These are phyloP conservation scores for Drosophila niveifrons DNA, from an alignment of 2,888 invertebrate genomes.

Conservation along the genomic window DNA sequence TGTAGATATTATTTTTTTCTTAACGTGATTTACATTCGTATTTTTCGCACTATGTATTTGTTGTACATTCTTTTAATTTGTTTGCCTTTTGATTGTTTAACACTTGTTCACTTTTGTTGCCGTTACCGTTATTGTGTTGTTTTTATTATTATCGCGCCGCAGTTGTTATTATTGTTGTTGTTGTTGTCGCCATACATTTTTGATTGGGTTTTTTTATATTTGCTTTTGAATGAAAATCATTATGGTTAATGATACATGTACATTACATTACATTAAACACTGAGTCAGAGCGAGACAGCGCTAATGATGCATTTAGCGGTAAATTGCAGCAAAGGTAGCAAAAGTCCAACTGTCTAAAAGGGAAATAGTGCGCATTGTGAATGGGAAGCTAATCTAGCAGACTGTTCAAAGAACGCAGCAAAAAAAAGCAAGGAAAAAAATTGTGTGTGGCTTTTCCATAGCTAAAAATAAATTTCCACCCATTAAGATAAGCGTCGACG, in stretches of 20 bases:
- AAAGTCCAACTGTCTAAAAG: constrained; percentile 1
- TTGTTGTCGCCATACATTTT: constrained; percentile 48
- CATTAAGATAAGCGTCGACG: not conserved
- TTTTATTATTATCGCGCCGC: constrained; percentile 55
- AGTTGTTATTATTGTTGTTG: constrained; percentile 37
- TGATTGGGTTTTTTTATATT: constrained; percentile 38
- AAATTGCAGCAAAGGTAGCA: constrained; percentile 43
- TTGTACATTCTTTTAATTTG: constrained; percentile 54
- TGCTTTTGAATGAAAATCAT: constrained; percentile 49
- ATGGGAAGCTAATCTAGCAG: not conserved
- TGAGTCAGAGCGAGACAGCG: constrained; percentile 35
- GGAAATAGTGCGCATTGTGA: not conserved
- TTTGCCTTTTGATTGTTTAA: constrained; percentile 56
- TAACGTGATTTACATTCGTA: constrained; percentile 47
- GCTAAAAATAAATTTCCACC: not conserved
- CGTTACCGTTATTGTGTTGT: constrained; percentile 34
- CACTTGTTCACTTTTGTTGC: constrained; percentile 61
- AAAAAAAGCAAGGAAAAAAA: not conserved
- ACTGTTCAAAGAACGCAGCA: not conserved
- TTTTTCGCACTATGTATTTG: constrained; percentile 59
- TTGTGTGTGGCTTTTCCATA: not conserved
- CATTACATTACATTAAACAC: constrained; percentile 1
- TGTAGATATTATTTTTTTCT: constrained; percentile 26
- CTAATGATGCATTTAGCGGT: constrained; percentile 50
- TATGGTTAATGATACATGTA: constrained; percentile 27